phyloP scores from a whole-genome alignment of 2,888 invertebrate species.

The Stenurella melanura region DNA sequence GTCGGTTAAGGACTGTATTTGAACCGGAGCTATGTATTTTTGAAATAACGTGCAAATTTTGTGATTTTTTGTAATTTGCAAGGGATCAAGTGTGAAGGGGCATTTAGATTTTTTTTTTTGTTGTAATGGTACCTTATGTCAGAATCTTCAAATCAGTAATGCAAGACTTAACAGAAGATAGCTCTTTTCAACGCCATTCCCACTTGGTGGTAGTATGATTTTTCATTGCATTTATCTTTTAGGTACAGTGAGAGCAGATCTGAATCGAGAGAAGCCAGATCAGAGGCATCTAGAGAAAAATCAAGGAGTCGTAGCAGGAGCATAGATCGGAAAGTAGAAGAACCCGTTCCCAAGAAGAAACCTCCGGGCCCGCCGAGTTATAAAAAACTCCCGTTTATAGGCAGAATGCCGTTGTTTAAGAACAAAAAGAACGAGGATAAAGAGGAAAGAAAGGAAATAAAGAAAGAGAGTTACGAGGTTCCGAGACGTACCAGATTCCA shows the following conservation, averaged over 20 bases:
- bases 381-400: constrained; percentile 89
- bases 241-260: constrained; percentile 48
- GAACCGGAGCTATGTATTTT: too few species aligned
- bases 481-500: constrained; percentile 70
- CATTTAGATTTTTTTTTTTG: too few species aligned
- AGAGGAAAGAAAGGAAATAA: constrained; percentile 73
- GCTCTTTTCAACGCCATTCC: not conserved
- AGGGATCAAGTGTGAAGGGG: too few species aligned
- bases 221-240: not conserved
- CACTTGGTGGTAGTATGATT: not conserved
- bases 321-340: constrained; percentile 28
- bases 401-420: constrained; percentile 88
- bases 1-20: too few species aligned
- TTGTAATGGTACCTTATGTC: not conserved
- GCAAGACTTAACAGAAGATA: not conserved
- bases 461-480: constrained; percentile 73
- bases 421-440: constrained; percentile 75
- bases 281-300: constrained; percentile 39
- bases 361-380: constrained; percentile 73
- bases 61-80: too few species aligned
- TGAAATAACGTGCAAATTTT: too few species aligned
- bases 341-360: constrained; percentile 59
- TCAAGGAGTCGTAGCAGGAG: constrained; percentile 52
- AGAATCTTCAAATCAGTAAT: not conserved
- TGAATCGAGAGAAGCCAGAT: constrained; percentile 21